phyloP scores from a whole-genome alignment of 2,888 invertebrate species.

The Ctena decussata region DNA sequence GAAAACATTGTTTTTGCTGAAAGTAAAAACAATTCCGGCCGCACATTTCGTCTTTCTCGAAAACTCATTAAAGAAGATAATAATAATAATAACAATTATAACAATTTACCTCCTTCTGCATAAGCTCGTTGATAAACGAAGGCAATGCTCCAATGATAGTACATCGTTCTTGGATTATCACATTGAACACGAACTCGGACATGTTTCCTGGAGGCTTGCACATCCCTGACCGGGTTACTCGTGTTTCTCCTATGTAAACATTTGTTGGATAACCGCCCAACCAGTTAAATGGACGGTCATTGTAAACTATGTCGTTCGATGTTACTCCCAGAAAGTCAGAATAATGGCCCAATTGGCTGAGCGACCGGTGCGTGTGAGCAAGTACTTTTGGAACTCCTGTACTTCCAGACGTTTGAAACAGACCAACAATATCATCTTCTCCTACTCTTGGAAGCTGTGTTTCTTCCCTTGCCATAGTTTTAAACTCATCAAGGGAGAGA shows the following conservation, averaged over 20 bases:
- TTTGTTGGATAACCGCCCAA: slow-evolving; percentile 1
- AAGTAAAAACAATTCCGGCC: too few species aligned
- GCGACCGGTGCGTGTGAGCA: slow-evolving; percentile 7
- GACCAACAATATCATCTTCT: slow-evolving; percentile 7
- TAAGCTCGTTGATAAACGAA: neutral
- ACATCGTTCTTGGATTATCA: neutral
- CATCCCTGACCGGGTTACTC: neutral
- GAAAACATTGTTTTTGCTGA: too few species aligned
- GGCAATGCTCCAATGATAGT: neutral
- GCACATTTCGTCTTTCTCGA: too few species aligned
- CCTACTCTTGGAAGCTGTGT: neutral
- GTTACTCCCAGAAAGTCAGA: neutral
- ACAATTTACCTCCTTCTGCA: neutral
- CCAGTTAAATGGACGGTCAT: slow-evolving; percentile 30
- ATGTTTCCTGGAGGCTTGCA: neutral
- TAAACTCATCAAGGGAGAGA: neutral
- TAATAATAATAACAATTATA: too few species aligned
- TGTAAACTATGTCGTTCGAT: neutral
- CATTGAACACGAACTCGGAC: neutral
- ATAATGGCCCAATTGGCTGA: neutral
- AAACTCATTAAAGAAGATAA: too few species aligned
- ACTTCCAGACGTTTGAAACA: slow-evolving; percentile 51
- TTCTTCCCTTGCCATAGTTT: neutral
- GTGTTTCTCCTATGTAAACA: neutral
- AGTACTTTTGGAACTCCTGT: slow-evolving; percentile 47